Evolutionary conservation across 2,888 invertebrate genomes (phyloP), one percentile per base, ranked within the genome.

Genomic region (Melanostoma mellinum): DNA sequence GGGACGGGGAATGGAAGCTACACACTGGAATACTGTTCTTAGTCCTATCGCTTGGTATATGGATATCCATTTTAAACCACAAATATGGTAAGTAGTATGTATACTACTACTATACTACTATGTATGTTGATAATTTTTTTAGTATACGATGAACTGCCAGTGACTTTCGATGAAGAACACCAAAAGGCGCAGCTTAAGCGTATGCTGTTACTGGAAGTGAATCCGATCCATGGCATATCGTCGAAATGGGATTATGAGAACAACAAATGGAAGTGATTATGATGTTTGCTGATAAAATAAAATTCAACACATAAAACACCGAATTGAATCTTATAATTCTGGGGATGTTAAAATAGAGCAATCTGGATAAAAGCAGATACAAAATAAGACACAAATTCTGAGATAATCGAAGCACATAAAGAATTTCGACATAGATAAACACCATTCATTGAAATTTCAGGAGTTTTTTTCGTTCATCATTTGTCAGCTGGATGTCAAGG

Each of bases 201-300:
- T 75, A 96, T 96, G 94, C 92, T 97, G 87, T 94, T 94, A 89
- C 91, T 97, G 85, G 93, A 95, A 89, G 92, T 95, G 3, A 96
- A 97, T 91, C 96, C 96, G 0, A 92, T 98, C 40, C 93, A 94
- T 81, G 98, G 98, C 2, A 90, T 97, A 55, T 91, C 95, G 53
- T 96, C 97, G 88, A 94, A 96, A 88, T 98, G 96, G 95, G 97
- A 98, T 92, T 98, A 97, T 90, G 97, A 97, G 89, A 97, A 96
- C 92, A 95, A 95, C 89, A 93, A 94, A 90, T 98, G 98, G 98
- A 98, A 98, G 93, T 93, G 92, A 50, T 6, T 9, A 20, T 20
- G 20, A 20, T 20, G 20, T 20, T 20, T 20, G 20, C 1, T 20
- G 20, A 20, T 20, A 20, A 1, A 20, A 20, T 20, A 20, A 20